Base-by-base conservation (phyloP, 2,113 vertebrate species). In the Sminthopsis crassicaudata region DNA sequence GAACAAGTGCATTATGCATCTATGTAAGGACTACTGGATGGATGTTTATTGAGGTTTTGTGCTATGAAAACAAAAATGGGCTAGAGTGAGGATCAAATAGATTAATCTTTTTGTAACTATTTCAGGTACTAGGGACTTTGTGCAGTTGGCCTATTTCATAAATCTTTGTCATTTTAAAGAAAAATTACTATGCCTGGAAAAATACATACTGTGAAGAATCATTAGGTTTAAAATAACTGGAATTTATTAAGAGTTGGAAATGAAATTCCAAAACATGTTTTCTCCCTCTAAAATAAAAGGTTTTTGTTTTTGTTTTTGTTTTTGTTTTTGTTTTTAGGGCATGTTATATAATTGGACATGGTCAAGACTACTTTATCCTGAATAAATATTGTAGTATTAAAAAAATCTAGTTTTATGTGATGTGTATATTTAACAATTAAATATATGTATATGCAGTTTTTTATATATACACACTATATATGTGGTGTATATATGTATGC, bases 371-470 rank as follows among this genome's bases (percentile, higher is more conserved):
- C 24, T 26, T n/a, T 97, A 94, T 94, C 67, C 46, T 0, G 60
- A 67, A 48, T 91, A 95, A 92, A 96, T 92, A 93, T 46, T 92
- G 46, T 94, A 93, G 46, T 53, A 54, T 95, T 95, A 94, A 89
- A 76, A 93, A 95, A 96, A 90, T 89, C 90, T 91, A 96, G 76
- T 93, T 95, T 84, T 84, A 46, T 91, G 36, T 96, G 90, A 92
- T 90, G 6, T 94, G 57, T 94, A 16, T 97, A 26, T 91, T 19
- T 84, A 84, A 84, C n/a, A 42, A 76, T 67, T 67, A 67, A 84
- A 84, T 84, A 42, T 84, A 84, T 84, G n/a, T 84, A 42, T 42
- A 84, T 84, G 67, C 67, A 76, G 19, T n/a, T 11, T 30, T 60
- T 30, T 42, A 84, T 84, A 42, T 84, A 23, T 84, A 22, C 36